Percentiles rank a stretch among this genome's conserved stretches.
These are phyloP conservation scores for Drosophila sulfurigaster DNA, from an alignment of 1,140 invertebrate genomes.

Conservation along the genomic window DNA sequence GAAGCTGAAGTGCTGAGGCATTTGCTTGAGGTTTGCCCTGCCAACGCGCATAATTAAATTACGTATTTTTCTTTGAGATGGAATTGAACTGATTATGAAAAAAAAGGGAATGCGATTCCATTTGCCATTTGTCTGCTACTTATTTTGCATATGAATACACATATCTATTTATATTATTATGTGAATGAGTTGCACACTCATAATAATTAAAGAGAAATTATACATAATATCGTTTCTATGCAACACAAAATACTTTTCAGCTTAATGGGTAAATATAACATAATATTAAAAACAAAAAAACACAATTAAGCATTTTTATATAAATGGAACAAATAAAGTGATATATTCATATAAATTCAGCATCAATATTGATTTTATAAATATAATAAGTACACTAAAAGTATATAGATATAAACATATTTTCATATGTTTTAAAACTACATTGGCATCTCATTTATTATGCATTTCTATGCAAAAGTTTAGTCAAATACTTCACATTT, in stretches of 20 bases:
- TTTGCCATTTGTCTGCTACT: constrained; percentile 35
- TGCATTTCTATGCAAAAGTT: constrained; percentile 22
- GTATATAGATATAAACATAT: neutral
- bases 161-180: neutral
- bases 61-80: constrained; percentile 41
- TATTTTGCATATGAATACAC: constrained; percentile 6
- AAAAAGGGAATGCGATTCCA: constrained; percentile 30
- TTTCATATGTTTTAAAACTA: neutral
- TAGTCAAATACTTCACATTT: constrained; percentile 34
- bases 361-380: too few species aligned
- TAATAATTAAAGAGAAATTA: neutral
- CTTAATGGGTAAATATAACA: too few species aligned
- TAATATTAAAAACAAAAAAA: too few species aligned
- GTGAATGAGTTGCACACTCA: neutral
- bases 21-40: constrained; percentile 37
- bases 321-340: too few species aligned
- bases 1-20: constrained; percentile 36
- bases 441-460: neutral
- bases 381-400: too few species aligned
- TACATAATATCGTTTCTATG: too few species aligned
- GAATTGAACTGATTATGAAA: constrained; percentile 45
- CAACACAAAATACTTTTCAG: too few species aligned
- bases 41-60: constrained; percentile 49
- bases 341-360: too few species aligned
- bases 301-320: too few species aligned